Conservation (phyloP, 1,140 invertebrate genomes). For the Drosophila yakuba region DNA sequence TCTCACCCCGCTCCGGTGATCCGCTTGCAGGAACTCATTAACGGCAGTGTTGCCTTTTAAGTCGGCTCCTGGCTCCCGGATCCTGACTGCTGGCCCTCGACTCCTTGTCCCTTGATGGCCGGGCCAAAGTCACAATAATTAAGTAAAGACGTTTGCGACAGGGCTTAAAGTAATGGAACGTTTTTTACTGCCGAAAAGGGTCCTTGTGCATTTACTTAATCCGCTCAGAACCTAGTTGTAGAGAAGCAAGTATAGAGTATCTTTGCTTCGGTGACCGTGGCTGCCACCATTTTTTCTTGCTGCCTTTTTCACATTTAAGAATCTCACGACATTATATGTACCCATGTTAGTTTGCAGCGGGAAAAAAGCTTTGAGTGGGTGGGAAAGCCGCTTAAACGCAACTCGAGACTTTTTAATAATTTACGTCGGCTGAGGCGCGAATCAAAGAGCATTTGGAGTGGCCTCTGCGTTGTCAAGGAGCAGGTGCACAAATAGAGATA, state of each 20-base stretch:
- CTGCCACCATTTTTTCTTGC: conserved; percentile 5
- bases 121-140: conserved; percentile 33
- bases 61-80: conserved; percentile 21
- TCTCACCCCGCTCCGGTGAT: conserved; percentile 11
- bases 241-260: conserved; percentile 6
- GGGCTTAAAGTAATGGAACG: conserved; percentile 12
- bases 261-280: conserved; percentile 8
- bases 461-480: conserved; percentile 24
- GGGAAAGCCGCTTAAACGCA: conserved; percentile 68
- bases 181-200: conserved; percentile 7
- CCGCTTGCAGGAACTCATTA: conserved; percentile 70
- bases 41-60: conserved; percentile 66
- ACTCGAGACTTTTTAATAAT: conserved; percentile 77
- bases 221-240: conserved; percentile 14
- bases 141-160: conserved; percentile 38
- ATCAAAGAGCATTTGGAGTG: conserved; percentile 62
- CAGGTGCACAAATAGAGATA: conserved; percentile 62
- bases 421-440: conserved; percentile 54
- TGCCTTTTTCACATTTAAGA: conserved; percentile 48
- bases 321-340: conserved; percentile 11
- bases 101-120: conserved; percentile 4
- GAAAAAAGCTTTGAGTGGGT: conserved; percentile 10
- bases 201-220: conserved; percentile 24
- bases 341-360: conserved; percentile 9
- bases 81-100: conserved; percentile 2